phyloP scores from a whole-genome alignment of 2,113 vertebrate species.

The Tyrannus savana region DNA sequence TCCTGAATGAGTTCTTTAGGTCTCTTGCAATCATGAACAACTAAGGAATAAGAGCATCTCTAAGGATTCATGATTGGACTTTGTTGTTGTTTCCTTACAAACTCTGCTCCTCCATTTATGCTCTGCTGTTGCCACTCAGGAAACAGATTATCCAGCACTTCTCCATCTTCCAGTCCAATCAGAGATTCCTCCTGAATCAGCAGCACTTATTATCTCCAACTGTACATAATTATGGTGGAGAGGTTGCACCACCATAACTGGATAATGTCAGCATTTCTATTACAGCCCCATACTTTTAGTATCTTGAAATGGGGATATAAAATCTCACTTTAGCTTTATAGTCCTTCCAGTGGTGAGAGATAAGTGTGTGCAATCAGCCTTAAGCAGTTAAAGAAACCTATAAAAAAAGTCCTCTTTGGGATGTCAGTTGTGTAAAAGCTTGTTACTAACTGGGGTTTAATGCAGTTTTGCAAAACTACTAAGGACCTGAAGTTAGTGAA shows the following conservation, averaged over 20 bases:
- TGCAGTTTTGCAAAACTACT: background rate
- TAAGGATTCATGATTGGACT: background rate
- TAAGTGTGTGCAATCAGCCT: background rate
- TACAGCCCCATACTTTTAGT: background rate
- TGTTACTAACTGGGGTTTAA: background rate
- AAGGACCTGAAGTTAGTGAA: background rate
- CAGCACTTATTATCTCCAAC: slow-evolving; percentile 34
- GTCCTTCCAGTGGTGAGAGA: background rate
- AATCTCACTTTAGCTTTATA: slow-evolving; percentile 34
- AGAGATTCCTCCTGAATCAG: slow-evolving; percentile 54
- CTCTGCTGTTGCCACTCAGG: slow-evolving; percentile 39
- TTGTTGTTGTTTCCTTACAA: slow-evolving; percentile 2
- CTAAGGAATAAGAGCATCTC: background rate
- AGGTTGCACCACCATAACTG: slow-evolving; percentile 18
- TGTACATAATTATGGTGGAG: background rate
- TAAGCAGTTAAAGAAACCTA: background rate
- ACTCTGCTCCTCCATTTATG: background rate
- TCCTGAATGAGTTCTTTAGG: background rate
- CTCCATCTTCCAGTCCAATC: slow-evolving; percentile 24
- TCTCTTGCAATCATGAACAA: background rate
- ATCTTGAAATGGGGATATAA: slow-evolving; percentile 23
- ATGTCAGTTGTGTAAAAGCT: background rate
- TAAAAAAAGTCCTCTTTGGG: background rate
- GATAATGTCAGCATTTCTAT: slow-evolving; percentile 28
- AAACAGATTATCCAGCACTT: slow-evolving; percentile 40